phyloP scores from a whole-genome alignment of 2,888 invertebrate species.

The Dioctria linearis region DNA sequence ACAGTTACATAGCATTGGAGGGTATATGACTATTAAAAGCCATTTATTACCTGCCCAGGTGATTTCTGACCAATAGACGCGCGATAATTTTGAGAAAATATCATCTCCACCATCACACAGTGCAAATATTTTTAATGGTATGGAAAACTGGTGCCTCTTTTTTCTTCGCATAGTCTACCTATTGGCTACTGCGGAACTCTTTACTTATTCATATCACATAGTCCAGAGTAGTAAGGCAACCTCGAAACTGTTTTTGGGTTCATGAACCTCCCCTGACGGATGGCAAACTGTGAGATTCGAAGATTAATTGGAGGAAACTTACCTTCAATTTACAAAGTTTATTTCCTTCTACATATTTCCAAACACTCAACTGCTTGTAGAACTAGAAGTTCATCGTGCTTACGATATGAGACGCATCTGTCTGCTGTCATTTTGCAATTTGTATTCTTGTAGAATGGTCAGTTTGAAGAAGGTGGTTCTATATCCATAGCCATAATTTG shows the following conservation, averaged over 20 bases:
- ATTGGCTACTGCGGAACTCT: conserved; percentile 28
- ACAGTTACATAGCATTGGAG: conserved; percentile 15
- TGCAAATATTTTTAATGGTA: conserved; percentile 42
- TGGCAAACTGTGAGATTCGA: conserved; percentile 31
- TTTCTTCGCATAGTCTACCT: conserved; percentile 25
- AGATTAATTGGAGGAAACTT: conserved; percentile 38
- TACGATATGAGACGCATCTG: background rate
- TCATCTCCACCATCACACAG: conserved; percentile 18
- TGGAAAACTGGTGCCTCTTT: conserved; percentile 37
- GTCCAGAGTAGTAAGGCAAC: conserved; percentile 25
- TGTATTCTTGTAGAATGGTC: background rate
- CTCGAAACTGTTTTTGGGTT: conserved; percentile 43
- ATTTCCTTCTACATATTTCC: background rate
- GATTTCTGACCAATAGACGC: conserved; percentile 4
- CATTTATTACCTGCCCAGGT: conserved; percentile 7
- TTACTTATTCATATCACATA: conserved; percentile 40
- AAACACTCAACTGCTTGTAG: too few species aligned
- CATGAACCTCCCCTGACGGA: conserved; percentile 39
- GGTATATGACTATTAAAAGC: conserved; percentile 1
- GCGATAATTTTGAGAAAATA: conserved; percentile 21
- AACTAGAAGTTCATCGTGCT: background rate
- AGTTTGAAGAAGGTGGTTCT: background rate
- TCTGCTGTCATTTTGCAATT: background rate
- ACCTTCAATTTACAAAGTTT: conserved; percentile 28
- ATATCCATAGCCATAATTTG: too few species aligned